Conservation (phyloP, 2,888 invertebrate species). For the Acleris laterana region DNA sequence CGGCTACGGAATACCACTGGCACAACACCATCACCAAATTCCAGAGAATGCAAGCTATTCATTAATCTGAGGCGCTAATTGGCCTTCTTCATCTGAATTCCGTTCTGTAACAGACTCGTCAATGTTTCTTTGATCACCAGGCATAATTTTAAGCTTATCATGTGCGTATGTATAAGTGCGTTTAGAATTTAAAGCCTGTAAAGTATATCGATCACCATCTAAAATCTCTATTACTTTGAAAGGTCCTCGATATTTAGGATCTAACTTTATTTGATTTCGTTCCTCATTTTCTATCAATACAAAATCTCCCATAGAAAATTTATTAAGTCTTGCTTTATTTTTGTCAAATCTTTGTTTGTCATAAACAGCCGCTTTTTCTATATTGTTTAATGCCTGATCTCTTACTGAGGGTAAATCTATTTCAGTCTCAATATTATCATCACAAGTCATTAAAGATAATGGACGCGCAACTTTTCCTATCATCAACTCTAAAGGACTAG, state of each 20-base stretch:
- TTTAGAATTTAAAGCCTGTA: neutral
- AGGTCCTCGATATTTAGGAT: neutral
- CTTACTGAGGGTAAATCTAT: neutral
- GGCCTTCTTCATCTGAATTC: neutral
- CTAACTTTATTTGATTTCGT: neutral
- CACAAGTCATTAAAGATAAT: neutral
- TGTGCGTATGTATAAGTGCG: neutral
- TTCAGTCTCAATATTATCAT: neutral
- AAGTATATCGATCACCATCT: neutral
- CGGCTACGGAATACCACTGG: neutral
- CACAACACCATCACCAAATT: neutral
- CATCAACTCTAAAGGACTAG: too few species aligned
- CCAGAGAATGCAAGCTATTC: neutral
- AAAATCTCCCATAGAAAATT: neutral
- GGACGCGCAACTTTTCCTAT: neutral
- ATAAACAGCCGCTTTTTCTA: neutral
- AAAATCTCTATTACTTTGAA: slow-evolving; percentile 39
- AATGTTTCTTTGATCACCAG: neutral
- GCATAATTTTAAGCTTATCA: neutral
- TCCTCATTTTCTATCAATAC: neutral
- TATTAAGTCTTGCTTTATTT: neutral
- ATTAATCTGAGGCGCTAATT: neutral
- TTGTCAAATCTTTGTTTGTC: slow-evolving; percentile 3
- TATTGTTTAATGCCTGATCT: neutral
- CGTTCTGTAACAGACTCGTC: neutral